These are phyloP conservation scores for Pterocles orientalis DNA, from an alignment of 2,113 vertebrate genomes.

Conservation along the genomic window DNA sequence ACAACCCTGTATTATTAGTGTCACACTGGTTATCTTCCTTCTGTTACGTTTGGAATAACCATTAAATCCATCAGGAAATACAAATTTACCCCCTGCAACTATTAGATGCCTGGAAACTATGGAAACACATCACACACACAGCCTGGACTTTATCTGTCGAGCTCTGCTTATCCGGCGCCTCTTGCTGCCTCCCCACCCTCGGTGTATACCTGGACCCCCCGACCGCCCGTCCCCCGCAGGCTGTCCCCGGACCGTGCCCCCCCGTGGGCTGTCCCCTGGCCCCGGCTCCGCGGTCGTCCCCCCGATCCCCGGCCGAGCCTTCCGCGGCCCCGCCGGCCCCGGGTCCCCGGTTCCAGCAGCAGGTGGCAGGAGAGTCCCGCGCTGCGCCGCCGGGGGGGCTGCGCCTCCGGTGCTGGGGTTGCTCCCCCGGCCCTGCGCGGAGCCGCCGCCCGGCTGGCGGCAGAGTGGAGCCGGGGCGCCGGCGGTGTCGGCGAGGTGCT, in stretches of 20 bases:
- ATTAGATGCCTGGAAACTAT: rapidly evolving
- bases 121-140: rapidly evolving
- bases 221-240: not conserved
- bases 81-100: not conserved
- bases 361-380: slow-evolving; percentile 13
- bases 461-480: not conserved
- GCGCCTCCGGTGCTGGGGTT: too few relatives aligned
- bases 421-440: too few relatives aligned
- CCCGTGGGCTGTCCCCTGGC: too few relatives aligned
- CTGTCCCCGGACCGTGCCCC: too few relatives aligned
- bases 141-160: rapidly evolving
- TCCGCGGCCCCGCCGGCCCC: not conserved
- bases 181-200: rapidly evolving
- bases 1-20: rapidly evolving
- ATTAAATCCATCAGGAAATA: rapidly evolving
- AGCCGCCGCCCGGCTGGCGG: not conserved
- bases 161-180: not conserved
- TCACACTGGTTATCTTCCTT: not conserved
- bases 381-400: not conserved
- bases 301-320: not conserved
- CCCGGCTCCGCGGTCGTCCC: too few relatives aligned
- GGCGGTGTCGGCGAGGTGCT: too few relatives aligned
- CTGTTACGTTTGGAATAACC: not conserved
- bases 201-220: rapidly evolving
- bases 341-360: not conserved